Percentiles rank a stretch among this genome's conserved stretches.
phyloP scores from a whole-genome alignment of 23 tunicate species.

The Styela clava region DNA sequence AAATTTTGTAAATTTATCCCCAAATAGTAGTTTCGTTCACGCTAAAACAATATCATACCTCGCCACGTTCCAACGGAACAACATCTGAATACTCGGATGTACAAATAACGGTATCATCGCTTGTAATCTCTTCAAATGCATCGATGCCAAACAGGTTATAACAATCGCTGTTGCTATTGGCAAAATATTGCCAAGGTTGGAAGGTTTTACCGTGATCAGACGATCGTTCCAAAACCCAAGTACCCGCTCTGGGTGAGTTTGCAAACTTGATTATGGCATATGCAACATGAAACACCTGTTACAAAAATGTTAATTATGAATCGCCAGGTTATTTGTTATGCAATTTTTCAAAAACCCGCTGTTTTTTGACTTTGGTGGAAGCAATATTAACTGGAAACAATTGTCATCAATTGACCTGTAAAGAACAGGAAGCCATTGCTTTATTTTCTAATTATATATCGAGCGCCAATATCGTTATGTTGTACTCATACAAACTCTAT shows the following conservation, averaged over 20 bases:
- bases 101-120: slow-evolving; percentile 90
- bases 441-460: no score
- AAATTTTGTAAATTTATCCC: no score
- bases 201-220: slow-evolving; percentile 85
- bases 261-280: slow-evolving; percentile 93
- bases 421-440: no score
- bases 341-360: no score
- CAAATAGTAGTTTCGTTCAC: no score
- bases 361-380: no score
- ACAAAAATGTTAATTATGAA: background rate
- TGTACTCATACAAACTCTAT: no score
- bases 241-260: slow-evolving; percentile 98
- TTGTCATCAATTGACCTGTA: no score
- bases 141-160: slow-evolving; percentile 79
- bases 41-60: slow-evolving; percentile 42
- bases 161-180: slow-evolving; percentile 93
- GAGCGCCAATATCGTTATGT: no score
- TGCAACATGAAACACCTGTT: slow-evolving; percentile 96
- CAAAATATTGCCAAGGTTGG: slow-evolving; percentile 99
- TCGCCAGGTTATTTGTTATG: no score
- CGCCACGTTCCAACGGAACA: slow-evolving; percentile 97
- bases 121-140: slow-evolving; percentile 68
- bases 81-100: slow-evolving; percentile 82
- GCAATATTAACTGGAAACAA: no score
- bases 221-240: slow-evolving; percentile 96